Conservation (phyloP, 2,888 invertebrate genomes). For the Diaphora mendica region DNA sequence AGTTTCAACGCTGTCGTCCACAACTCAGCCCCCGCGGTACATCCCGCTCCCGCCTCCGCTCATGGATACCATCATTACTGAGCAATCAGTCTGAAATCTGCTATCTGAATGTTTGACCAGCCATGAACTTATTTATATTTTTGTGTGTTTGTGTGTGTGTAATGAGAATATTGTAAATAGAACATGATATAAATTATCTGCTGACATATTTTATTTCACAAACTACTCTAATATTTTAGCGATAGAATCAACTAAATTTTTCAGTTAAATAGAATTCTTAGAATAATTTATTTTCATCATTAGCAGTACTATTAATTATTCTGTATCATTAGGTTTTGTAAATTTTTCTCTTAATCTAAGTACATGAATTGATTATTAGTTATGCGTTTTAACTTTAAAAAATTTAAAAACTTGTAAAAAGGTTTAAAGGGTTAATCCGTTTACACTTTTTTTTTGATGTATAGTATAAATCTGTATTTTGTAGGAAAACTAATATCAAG, state of each 20-base stretch:
- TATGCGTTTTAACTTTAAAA: too few species aligned
- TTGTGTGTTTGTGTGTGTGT: conserved; percentile 44
- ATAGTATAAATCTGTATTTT: too few species aligned
- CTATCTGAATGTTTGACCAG: conserved; percentile 15
- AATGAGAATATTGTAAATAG: conserved; percentile 20
- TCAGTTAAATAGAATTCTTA: background rate
- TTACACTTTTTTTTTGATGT: too few species aligned
- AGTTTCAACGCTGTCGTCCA: conserved; percentile 67
- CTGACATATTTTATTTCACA: background rate
- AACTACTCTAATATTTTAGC: background rate
- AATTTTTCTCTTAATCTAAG: background rate
- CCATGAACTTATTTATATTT: conserved; percentile 58
- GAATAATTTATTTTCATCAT: too few species aligned
- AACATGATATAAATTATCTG: conserved; percentile 1
- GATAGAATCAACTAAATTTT: background rate
- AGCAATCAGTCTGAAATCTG: conserved; percentile 54
- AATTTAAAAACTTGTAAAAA: too few species aligned
- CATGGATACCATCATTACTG: conserved; percentile 49
- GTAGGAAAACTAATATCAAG: too few species aligned
- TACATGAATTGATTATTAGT: too few species aligned
- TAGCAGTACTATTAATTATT: too few species aligned
- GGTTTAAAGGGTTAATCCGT: background rate
- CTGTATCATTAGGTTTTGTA: too few species aligned
- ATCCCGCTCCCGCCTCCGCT: conserved; percentile 48
- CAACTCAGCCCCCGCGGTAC: conserved; percentile 61